A percentile compares a stretch with the other conserved stretches of the same genome.
Evolutionary conservation across 2,888 invertebrate genomes (phyloP).

Genomic region (Drosophila paucipuncta): DNA sequence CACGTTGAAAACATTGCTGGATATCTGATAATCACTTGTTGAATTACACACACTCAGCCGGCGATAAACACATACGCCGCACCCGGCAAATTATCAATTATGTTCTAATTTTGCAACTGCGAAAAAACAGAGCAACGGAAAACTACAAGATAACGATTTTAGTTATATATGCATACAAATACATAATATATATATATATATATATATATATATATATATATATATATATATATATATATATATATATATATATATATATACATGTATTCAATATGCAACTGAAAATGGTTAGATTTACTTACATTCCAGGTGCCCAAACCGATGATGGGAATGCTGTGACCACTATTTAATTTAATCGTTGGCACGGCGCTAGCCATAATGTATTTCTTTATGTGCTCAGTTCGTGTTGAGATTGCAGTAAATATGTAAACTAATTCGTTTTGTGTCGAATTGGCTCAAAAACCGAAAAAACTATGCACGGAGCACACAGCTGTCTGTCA

Average conservation of each 20-base stretch:
- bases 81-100: constrained; percentile 59
- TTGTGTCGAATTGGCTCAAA: not conserved
- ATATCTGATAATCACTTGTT: constrained; percentile 16
- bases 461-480: constrained; percentile 36
- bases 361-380: constrained; percentile 83
- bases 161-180: not conserved
- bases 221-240: not conserved
- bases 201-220: too few relatives aligned
- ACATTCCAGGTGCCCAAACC: constrained; percentile 93
- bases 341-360: constrained; percentile 87
- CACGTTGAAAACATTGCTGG: not conserved
- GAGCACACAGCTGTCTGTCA: constrained; percentile 57
- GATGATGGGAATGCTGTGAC: constrained; percentile 88
- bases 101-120: constrained; percentile 10
- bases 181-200: not conserved
- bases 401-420: constrained; percentile 18
- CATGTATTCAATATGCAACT: not conserved
- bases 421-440: not conserved
- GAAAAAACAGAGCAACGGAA: constrained; percentile 28
- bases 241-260: not conserved
- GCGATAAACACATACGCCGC: constrained; percentile 13
- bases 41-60: constrained; percentile 21
- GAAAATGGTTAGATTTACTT: constrained; percentile 72
- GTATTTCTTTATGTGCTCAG: not conserved
- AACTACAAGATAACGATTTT: constrained; percentile 21